Evolutionary conservation across 1,140 invertebrate genomes (phyloP).

Genomic region (Diachasma alloeum): DNA sequence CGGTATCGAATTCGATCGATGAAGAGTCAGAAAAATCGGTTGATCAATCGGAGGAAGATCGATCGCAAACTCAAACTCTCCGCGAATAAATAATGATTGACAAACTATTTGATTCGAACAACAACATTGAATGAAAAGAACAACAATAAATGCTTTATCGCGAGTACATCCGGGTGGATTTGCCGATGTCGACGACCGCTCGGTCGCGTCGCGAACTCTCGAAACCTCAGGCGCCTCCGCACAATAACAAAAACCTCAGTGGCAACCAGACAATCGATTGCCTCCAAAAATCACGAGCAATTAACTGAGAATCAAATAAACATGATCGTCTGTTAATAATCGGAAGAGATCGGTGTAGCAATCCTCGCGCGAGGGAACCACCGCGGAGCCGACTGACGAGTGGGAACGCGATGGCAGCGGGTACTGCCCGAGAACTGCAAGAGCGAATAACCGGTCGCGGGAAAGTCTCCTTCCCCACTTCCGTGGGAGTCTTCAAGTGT

Average conservation of each 20-base stretch:
- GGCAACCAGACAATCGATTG: too few relatives aligned
- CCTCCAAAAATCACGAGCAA: too few relatives aligned
- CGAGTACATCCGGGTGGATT: background rate
- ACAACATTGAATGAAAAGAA: too few relatives aligned
- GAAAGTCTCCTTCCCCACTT: constrained; percentile 15
- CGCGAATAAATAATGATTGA: too few relatives aligned
- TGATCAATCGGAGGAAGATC: too few relatives aligned
- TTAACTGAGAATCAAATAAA: background rate
- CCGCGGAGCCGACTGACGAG: background rate
- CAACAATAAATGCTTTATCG: background rate
- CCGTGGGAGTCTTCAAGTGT: background rate
- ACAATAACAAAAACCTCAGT: background rate
- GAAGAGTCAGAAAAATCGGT: too few relatives aligned
- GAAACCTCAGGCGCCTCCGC: background rate
- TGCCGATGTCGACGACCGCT: background rate
- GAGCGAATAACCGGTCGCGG: background rate
- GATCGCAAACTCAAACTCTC: too few relatives aligned
- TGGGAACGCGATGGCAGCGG: background rate
- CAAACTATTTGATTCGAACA: too few relatives aligned
- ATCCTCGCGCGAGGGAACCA: background rate
- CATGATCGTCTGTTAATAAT: background rate
- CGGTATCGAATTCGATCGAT: too few relatives aligned
- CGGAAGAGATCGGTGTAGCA: background rate
- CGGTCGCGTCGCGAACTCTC: too few relatives aligned
- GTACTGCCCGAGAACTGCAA: constrained; percentile 11